phyloP scores from a whole-genome alignment of 2,113 vertebrate genomes.

The Polypterus bichir region DNA sequence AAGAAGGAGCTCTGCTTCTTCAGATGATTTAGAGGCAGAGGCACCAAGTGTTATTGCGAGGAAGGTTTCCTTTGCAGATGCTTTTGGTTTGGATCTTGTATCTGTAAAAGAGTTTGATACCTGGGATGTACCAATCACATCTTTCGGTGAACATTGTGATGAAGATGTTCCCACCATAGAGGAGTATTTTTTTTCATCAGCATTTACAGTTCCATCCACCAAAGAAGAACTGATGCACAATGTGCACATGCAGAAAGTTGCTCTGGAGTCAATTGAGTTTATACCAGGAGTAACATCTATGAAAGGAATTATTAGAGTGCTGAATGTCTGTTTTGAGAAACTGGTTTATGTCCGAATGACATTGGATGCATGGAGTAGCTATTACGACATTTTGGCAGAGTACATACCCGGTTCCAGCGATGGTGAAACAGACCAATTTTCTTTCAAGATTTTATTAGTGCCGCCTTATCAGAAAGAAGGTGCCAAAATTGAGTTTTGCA shows the following conservation, averaged over 20 bases:
- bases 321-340: constrained; percentile 81
- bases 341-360: constrained; percentile 65
- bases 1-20: constrained; percentile 47
- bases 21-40: constrained; percentile 60
- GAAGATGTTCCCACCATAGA: constrained; percentile 40
- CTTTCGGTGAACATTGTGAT: constrained; percentile 24
- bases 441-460: constrained; percentile 66
- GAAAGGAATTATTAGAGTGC: constrained; percentile 71
- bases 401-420: constrained; percentile 83
- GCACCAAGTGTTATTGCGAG: constrained; percentile 40
- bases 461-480: constrained; percentile 66
- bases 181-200: constrained; percentile 61
- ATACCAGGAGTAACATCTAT: constrained; percentile 61
- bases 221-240: constrained; percentile 61
- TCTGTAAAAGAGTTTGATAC: constrained; percentile 83
- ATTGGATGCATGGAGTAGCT: constrained; percentile 68
- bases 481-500: constrained; percentile 74
- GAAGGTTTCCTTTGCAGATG: constrained; percentile 92
- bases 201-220: constrained; percentile 61
- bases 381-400: constrained; percentile 75
- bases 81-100: constrained; percentile 82
- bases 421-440: constrained; percentile 73
- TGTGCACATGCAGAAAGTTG: constrained; percentile 60
- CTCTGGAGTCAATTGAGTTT: constrained; percentile 66
- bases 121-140: constrained; percentile 38